These are phyloP conservation scores for Sarotherodon lohbergeri DNA, from an alignment of 2,113 vertebrate genomes.

Conservation along the genomic window DNA sequence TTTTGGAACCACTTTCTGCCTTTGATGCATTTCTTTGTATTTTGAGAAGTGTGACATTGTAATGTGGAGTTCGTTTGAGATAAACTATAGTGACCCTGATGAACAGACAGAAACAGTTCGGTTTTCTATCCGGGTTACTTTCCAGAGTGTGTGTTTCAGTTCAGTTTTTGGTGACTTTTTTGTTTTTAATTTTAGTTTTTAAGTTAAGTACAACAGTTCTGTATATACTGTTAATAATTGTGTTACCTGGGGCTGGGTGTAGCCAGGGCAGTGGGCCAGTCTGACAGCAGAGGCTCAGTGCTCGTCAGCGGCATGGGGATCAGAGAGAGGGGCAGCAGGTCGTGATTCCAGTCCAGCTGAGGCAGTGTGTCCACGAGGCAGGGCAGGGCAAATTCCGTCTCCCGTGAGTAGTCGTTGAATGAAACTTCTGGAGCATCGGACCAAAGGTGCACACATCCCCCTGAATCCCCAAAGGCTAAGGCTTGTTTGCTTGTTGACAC, in stretches of 20 bases:
- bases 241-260: conserved; percentile 84
- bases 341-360: conserved; percentile 94
- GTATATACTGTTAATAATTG: background rate
- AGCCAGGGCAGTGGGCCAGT: conserved; percentile 82
- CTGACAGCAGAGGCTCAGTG: conserved; percentile 82
- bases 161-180: background rate
- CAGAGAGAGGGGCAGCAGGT: conserved; percentile 90
- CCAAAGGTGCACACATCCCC: conserved; percentile 94
- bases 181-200: background rate
- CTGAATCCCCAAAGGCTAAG: conserved; percentile 91
- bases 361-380: conserved; percentile 91
- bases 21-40: background rate
- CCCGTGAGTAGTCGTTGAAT: conserved; percentile 92
- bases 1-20: background rate
- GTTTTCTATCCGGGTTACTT: background rate
- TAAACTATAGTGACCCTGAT: background rate
- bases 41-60: background rate
- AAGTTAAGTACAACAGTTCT: background rate
- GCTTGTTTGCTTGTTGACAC: conserved; percentile 95
- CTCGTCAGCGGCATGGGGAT: conserved; percentile 88
- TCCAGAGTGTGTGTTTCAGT: background rate
- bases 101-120: background rate
- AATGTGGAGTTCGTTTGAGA: background rate
- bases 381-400: conserved; percentile 90
- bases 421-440: conserved; percentile 87